These are phyloP conservation scores for Cossypha dichroa DNA, from an alignment of 2,797 vertebrate genomes.

Conservation along the genomic window DNA sequence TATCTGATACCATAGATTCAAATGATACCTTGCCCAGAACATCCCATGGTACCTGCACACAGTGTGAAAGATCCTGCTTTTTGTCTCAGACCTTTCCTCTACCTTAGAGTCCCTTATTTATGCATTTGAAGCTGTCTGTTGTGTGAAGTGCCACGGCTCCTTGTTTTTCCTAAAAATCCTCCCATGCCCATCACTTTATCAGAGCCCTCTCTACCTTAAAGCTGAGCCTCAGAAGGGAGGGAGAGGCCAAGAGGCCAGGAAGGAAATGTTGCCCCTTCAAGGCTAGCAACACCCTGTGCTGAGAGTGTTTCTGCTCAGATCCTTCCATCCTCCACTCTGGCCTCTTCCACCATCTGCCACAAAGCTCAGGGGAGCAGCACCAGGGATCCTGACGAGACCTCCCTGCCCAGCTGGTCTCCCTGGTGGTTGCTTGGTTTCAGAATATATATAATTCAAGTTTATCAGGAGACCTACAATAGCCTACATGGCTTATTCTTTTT, in stretches of 20 bases:
- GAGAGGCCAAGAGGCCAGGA: neutral
- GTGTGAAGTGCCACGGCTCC: neutral
- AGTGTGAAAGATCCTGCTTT: neutral
- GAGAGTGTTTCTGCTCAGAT: neutral
- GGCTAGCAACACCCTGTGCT: accelerated
- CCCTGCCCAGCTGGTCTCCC: neutral
- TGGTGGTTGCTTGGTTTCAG: neutral
- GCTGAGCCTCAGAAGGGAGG: neutral
- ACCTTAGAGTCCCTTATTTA: neutral
- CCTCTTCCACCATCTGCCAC: neutral
- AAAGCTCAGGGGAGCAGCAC: neutral
- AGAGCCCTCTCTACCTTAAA: neutral
- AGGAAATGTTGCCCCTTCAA: neutral
- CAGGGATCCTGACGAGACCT: neutral
- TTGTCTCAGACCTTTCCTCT: neutral
- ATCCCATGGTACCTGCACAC: neutral
- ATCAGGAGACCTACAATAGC: neutral
- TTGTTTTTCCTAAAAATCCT: neutral
- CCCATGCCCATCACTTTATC: accelerated
- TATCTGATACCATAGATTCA: neutral
- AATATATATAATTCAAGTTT: neutral
- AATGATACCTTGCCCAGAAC: neutral
- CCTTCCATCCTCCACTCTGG: neutral
- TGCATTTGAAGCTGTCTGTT: neutral
- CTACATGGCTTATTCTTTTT: neutral